These are phyloP conservation scores for Cheiracanthium punctorium DNA, from an alignment of 2,888 invertebrate genomes.

Conservation along the genomic window DNA sequence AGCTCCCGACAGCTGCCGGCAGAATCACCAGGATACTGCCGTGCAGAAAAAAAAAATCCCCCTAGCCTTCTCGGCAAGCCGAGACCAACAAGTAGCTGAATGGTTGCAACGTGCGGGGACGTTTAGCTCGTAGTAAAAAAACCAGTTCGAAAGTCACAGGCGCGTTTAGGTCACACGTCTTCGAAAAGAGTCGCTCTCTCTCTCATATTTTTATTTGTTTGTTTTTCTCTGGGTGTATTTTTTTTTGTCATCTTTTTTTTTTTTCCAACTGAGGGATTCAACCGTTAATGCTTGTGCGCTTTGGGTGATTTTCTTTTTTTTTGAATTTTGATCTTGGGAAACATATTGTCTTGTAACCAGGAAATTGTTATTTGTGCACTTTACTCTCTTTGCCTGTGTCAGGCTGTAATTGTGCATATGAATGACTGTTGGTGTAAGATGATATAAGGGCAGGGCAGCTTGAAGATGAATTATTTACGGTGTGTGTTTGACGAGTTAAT, in stretches of 20 bases:
- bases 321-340: background rate
- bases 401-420: background rate
- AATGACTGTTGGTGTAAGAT: background rate
- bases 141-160: slow-evolving; percentile 63
- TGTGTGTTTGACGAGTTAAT: no score
- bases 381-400: background rate
- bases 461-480: no score
- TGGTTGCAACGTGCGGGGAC: slow-evolving; percentile 27
- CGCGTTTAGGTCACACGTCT: slow-evolving; percentile 59
- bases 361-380: slow-evolving; percentile 5
- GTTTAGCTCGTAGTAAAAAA: slow-evolving; percentile 43
- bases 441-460: background rate
- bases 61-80: slow-evolving; percentile 9
- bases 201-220: background rate
- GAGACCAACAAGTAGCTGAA: slow-evolving; percentile 13
- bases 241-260: slow-evolving; percentile 33
- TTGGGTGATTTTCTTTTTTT: background rate
- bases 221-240: slow-evolving; percentile 19
- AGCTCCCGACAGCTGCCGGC: slow-evolving; percentile 8
- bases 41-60: slow-evolving; percentile 47
- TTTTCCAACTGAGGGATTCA: slow-evolving; percentile 29
- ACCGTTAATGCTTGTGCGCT: slow-evolving; percentile 34
- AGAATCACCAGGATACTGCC: slow-evolving; percentile 19
- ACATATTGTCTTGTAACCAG: background rate
- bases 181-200: slow-evolving; percentile 25